These are phyloP conservation scores for Ennomos quercinarius DNA, from an alignment of 2,888 invertebrate genomes.

Conservation along the genomic window DNA sequence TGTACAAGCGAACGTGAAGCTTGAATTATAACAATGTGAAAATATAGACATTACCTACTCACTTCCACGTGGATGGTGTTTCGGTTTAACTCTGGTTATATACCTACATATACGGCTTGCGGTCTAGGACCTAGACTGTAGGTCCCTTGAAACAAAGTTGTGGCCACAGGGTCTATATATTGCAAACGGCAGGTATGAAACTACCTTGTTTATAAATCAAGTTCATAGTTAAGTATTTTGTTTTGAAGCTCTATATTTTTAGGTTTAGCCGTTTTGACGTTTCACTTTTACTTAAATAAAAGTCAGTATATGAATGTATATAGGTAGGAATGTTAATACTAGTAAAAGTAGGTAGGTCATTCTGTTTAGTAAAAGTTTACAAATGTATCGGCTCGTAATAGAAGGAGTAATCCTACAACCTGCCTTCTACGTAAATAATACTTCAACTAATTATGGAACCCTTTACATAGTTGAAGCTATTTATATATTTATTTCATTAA, in stretches of 20 bases:
- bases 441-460: too few relatives aligned
- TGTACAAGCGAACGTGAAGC: conserved; percentile 31
- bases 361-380: too few relatives aligned
- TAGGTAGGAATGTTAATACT: too few relatives aligned
- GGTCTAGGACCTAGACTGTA: too few relatives aligned
- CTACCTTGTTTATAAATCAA: conserved; percentile 39
- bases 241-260: neutral
- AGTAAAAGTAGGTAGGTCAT: too few relatives aligned
- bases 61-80: conserved; percentile 26
- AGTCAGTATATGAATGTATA: too few relatives aligned
- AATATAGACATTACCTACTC: conserved; percentile 37
- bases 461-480: too few relatives aligned
- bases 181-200: conserved; percentile 6
- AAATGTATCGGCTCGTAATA: too few relatives aligned
- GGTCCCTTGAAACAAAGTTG: conserved; percentile 45
- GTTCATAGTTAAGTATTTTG: conserved; percentile 2
- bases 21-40: conserved; percentile 39
- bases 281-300: too few relatives aligned
- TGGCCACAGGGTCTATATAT: conserved; percentile 21
- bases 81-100: conserved; percentile 33
- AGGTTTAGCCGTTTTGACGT: neutral
- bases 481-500: too few relatives aligned
- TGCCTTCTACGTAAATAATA: too few relatives aligned
- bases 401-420: too few relatives aligned
- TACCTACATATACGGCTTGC: conserved; percentile 40